phyloP scores from a whole-genome alignment of 2,113 vertebrate genomes.

The Callospermophilus lateralis region DNA sequence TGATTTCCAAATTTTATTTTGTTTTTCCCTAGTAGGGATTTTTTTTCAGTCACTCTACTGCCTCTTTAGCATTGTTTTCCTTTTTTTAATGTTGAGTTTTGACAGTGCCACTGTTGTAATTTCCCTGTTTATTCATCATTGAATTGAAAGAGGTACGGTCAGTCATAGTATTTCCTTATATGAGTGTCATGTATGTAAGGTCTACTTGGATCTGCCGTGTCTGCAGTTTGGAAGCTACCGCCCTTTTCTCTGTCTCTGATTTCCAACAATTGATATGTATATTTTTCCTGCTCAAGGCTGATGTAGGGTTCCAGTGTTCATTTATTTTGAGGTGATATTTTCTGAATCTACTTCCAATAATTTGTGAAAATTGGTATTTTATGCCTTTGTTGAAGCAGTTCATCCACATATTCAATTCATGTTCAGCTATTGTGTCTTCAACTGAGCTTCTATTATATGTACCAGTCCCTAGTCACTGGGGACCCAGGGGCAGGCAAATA shows the following conservation, averaged over 20 bases:
- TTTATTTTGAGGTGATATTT: not conserved
- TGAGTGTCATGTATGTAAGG: accelerated
- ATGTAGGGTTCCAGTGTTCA: not conserved
- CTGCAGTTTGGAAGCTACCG: not conserved
- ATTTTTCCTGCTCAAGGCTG: not conserved
- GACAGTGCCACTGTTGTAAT: not conserved
- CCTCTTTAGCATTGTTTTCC: not conserved
- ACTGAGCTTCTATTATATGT: not conserved
- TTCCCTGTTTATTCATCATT: not conserved
- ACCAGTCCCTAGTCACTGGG: not conserved
- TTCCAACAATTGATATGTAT: not conserved
- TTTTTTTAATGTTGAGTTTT: not conserved
- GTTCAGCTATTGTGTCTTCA: not conserved
- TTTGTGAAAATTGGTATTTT: not conserved
- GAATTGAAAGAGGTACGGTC: not conserved
- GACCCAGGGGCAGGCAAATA: not conserved
- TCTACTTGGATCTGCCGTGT: not conserved
- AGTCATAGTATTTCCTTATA: not conserved
- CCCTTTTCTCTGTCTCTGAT: not conserved
- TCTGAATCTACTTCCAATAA: not conserved
- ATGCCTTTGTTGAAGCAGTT: not conserved
- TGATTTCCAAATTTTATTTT: not conserved
- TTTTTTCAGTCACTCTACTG: not conserved
- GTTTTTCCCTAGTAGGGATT: not conserved
- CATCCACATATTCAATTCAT: not conserved